Evolutionary conservation across 92 coral and sea anemone genomes (phyloP), one percentile per base, ranked within the genome.

Genomic region (Blastomussa wellsi): DNA sequence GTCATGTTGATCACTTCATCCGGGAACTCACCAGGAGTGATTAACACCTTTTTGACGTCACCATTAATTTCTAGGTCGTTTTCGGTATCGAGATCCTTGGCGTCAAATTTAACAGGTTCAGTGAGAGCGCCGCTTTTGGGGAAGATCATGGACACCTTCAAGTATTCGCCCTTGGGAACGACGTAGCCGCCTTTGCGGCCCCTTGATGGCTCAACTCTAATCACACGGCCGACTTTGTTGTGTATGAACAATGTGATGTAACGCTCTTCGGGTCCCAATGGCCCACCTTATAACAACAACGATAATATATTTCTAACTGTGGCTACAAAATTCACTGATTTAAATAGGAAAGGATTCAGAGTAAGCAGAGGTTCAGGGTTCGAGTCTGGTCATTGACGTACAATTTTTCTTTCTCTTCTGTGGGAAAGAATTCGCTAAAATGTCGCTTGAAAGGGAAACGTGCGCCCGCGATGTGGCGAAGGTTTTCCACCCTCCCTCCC

Each of bases 111-210:
- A 26, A 97, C 95, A 16, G 99, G 95, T 2, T 81, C 76, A 24
- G 98, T 82, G 29, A 78, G 82, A 74, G 76, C 51, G 22, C 89
- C 88, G 8, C 90, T 89, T 16, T 94, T 93, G 64, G 94, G 95
- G 68, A 97, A 89, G 55, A 95, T 87, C 77, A 97, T 95, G n/a
- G 87, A 87, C 53, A 97, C 93, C 82, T 93, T 95, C 15, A 95
- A 78, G 80, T 67, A 79, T 39, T 89, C 84, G 68, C 77, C 80
- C 17, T 94, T 68, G 4, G 79, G 38, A 16, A 95, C 90, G 16
- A 95, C 85, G 72, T 97, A 97, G 0, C 99, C 99, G 9, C 92
- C 92, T 57, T 86, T 91, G 59, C 84, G 91, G 53, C 99, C 99
- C 62, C 90, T 95, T 59, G 94, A 92, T 39, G 99, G 99, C 33